Evolutionary conservation across 2,888 invertebrate species (phyloP).

Genomic region (Ormyrus nitidulus): DNA sequence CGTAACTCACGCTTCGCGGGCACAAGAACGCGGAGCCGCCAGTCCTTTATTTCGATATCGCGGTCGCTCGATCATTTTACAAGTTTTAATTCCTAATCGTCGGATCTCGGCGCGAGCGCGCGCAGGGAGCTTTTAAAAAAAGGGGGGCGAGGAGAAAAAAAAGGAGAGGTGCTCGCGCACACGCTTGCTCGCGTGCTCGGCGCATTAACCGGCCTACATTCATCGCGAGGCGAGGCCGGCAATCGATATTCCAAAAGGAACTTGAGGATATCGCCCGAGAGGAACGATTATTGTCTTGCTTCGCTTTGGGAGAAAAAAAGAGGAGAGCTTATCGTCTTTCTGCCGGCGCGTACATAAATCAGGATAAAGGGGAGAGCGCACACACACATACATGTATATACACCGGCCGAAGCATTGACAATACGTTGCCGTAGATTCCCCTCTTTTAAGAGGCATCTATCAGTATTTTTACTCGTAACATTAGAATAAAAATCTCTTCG

Average conservation of each 20-base stretch:
- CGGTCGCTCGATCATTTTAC: slow-evolving; percentile 32
- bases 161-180: not conserved
- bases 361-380: slow-evolving; percentile 21
- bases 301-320: not conserved
- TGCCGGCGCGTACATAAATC: slow-evolving; percentile 52
- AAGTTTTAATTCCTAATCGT: slow-evolving; percentile 44
- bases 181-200: slow-evolving; percentile 53
- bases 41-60: slow-evolving; percentile 15
- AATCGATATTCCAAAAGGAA: slow-evolving; percentile 48
- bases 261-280: slow-evolving; percentile 6
- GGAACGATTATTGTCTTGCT: slow-evolving; percentile 42
- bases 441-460: slow-evolving; percentile 17
- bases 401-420: slow-evolving; percentile 10
- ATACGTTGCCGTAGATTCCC: slow-evolving; percentile 9
- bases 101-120: not conserved
- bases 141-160: too few relatives aligned
- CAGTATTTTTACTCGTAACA: slow-evolving; percentile 30
- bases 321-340: slow-evolving; percentile 52
- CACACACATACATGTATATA: not conserved
- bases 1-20: not conserved
- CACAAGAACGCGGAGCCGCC: not conserved
- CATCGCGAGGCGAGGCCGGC: slow-evolving; percentile 53
- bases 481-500: slow-evolving; percentile 29
- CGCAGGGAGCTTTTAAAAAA: not conserved
- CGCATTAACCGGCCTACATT: slow-evolving; percentile 60